phyloP scores from a whole-genome alignment of 2,888 invertebrate species.

The Lasioglossum leucozonium region DNA sequence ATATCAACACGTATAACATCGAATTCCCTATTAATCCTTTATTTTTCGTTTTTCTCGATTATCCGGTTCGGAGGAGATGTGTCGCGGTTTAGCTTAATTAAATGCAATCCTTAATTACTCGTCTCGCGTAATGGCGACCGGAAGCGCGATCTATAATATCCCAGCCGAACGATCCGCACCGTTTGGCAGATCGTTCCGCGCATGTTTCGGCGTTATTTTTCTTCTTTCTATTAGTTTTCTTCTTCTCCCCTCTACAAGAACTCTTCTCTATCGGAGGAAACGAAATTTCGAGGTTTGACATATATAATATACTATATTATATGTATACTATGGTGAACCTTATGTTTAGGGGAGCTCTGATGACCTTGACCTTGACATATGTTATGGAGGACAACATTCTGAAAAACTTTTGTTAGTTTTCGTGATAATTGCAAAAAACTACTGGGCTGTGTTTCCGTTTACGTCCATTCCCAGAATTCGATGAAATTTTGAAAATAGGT shows the following conservation, averaged over 20 bases:
- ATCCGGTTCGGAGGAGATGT: constrained; percentile 63
- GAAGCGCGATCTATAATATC: constrained; percentile 34
- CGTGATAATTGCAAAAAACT: no score
- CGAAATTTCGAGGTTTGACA: constrained; percentile 54
- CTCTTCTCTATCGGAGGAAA: constrained; percentile 24
- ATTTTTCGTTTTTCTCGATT: constrained; percentile 36
- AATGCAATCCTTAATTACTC: constrained; percentile 58
- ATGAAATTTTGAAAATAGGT: no score
- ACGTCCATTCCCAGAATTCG: no score
- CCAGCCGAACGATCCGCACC: constrained; percentile 35
- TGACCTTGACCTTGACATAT: no score
- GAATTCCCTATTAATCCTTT: constrained; percentile 60
- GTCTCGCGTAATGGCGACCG: constrained; percentile 21
- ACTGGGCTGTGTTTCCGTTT: no score
- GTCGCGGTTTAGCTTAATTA: constrained; percentile 63
- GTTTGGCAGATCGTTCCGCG: constrained; percentile 13
- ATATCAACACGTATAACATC: constrained; percentile 81
- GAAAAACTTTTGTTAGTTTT: no score
- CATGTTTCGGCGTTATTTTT: constrained; percentile 64
- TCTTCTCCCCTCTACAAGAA: no score
- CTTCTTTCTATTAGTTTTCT: no score
- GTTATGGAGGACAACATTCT: no score
- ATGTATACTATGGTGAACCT: no score
- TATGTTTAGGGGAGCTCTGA: no score
- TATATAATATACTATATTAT: background rate